phyloP scores from a whole-genome alignment of 2,797 vertebrate species.

The Aplochiton taeniatus region DNA sequence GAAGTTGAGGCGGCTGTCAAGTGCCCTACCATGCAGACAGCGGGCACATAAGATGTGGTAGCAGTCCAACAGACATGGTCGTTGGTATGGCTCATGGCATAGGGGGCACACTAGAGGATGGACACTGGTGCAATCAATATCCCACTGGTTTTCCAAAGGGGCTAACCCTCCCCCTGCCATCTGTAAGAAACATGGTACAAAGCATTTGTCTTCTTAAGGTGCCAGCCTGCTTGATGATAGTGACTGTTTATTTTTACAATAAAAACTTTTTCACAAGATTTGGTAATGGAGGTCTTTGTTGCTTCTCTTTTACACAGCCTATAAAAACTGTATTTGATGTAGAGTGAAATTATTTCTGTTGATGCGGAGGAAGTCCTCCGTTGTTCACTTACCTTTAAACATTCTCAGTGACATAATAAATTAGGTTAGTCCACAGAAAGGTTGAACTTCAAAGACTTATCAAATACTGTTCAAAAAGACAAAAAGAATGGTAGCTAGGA shows the following conservation, averaged over 20 bases:
- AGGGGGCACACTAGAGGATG: conserved; percentile 89
- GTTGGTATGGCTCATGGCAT: conserved; percentile 86
- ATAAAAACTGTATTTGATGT: not conserved
- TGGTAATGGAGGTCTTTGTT: not conserved
- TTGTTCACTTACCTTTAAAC: conserved; percentile 55
- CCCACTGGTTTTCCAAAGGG: conserved; percentile 72
- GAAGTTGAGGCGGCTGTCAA: conserved; percentile 81
- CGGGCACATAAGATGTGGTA: conserved; percentile 91
- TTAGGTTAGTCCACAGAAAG: not conserved
- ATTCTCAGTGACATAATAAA: conserved; percentile 24
- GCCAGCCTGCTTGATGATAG: not conserved
- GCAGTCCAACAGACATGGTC: conserved; percentile 89
- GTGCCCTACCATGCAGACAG: conserved; percentile 82
- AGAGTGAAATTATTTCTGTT: not conserved
- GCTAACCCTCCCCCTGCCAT: conserved; percentile 87
- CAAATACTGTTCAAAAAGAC: not conserved
- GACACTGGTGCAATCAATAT: conserved; percentile 77
- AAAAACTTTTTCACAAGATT: not conserved
- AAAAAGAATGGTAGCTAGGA: conserved; percentile 15
- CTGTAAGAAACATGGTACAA: conserved; percentile 44
- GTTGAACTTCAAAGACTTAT: conserved; percentile 7
- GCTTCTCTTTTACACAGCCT: not conserved
- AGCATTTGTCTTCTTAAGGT: not conserved
- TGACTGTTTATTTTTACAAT: not conserved
- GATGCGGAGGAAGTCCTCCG: not conserved